Base-by-base conservation (phyloP, 2,797 vertebrate genomes). In the Gorsachius magnificus region DNA sequence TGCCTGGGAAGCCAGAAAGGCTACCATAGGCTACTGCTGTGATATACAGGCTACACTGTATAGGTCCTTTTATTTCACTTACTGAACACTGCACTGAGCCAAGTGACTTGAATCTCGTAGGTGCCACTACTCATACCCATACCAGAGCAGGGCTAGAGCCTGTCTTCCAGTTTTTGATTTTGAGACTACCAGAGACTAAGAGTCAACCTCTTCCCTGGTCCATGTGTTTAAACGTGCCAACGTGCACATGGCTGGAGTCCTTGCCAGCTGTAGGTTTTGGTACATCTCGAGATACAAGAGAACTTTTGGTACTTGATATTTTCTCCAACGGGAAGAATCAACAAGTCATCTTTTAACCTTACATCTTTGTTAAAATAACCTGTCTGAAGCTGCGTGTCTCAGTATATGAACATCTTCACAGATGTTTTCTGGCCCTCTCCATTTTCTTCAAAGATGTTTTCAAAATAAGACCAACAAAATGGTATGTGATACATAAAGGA, bases 201-300 rank as follows among this genome's bases (percentile, higher is more conserved):
- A 78, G 75, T 75, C 75, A 65, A 25, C 1, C 1, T 57, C 24
- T 33, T 65, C n/a, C 35, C 43, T 60, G 15, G 28, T 48, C 36
- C 28, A 48, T 2, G 0, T 22, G 11, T 31, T 53, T 81, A 87
- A 78, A 76, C 0, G 0, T 9, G 4, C 14, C 45, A 78, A 22
- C 24, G 17, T 75, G 38, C 70, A 50, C 15, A 3, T 6, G 8
- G 29, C 19, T 71, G 57, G 26, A 71, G 28, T 26, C 74, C 28
- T 78, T 48, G 58, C 22, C 29, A 74, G 24, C 36, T 50, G n/a
- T 20, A 63, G 21, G 13, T 14, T 79, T 72, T 38, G 19, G 31
- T 33, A 38, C 0, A 0, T 63, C 53, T 71, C 6, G 54, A 17
- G 16, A 48, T 38, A 63, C 10, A 60, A 36, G 24, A 66, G 17